Conservation (phyloP, 2,797 vertebrate species). For the Anniella stebbinsi region DNA sequence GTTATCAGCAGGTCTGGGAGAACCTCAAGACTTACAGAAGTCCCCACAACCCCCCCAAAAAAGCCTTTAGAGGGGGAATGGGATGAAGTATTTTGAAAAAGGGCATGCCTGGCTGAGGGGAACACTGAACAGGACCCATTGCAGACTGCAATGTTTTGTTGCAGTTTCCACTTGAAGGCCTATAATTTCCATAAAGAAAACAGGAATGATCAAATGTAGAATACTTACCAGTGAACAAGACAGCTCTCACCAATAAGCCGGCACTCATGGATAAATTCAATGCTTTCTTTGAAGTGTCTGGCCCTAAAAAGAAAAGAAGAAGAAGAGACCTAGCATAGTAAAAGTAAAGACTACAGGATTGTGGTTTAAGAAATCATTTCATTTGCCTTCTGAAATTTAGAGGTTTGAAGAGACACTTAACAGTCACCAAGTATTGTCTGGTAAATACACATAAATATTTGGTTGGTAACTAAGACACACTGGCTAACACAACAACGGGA, state of each 20-base stretch:
- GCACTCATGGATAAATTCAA: slow-evolving; percentile 93
- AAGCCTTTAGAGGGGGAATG: neutral
- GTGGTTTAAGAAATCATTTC: slow-evolving; percentile 18
- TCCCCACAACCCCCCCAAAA: neutral
- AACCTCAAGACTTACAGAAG: neutral
- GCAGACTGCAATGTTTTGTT: neutral
- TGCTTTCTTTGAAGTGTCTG: slow-evolving; percentile 96
- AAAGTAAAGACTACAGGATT: slow-evolving; percentile 40
- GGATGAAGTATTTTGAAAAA: too few species aligned
- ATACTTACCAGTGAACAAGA: slow-evolving; percentile 93
- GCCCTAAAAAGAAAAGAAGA: slow-evolving; percentile 78
- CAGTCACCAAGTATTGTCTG: neutral
- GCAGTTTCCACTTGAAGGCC: neutral
- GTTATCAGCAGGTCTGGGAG: neutral
- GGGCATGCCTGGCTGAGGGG: too few species aligned
- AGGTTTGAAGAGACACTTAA: too few species aligned
- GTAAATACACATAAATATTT: neutral
- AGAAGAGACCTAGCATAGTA: slow-evolving; percentile 60
- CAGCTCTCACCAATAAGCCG: slow-evolving; percentile 91
- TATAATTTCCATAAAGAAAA: neutral
- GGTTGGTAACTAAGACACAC: neutral
- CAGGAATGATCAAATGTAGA: neutral
- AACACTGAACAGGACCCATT: neutral
- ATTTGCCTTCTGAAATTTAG: neutral
- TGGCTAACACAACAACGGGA: neutral